Evolutionary conservation across 2,888 invertebrate species (phyloP).

Genomic region (Andrena bicolor): DNA sequence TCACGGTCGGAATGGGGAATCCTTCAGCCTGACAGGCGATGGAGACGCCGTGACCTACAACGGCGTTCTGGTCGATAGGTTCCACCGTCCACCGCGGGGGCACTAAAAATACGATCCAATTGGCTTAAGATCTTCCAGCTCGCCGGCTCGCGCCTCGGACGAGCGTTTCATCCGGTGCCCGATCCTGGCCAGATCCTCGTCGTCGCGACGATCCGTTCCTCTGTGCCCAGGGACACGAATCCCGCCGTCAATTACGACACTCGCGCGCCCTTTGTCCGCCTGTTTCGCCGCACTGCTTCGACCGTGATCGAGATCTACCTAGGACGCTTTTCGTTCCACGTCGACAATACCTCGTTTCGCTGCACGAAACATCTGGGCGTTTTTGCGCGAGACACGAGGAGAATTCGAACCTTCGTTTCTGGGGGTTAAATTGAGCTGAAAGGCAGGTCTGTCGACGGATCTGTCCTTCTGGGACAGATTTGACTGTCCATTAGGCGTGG

Average conservation of each 20-base stretch:
- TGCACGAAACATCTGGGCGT: conserved; percentile 3
- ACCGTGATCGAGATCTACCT: conserved; percentile 3
- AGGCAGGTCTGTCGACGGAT: not conserved
- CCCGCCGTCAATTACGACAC: conserved; percentile 35
- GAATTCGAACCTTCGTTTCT: not conserved
- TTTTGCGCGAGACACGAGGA: not conserved
- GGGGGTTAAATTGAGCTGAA: not conserved
- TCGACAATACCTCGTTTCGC: conserved; percentile 13
- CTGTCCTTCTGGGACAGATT: not conserved
- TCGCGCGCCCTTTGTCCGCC: not conserved
- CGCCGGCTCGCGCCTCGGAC: conserved; percentile 40
- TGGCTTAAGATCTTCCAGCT: conserved; percentile 69
- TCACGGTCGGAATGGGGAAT: conserved; percentile 89
- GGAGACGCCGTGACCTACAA: conserved; percentile 89
- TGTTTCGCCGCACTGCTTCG: not conserved
- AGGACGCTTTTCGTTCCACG: conserved; percentile 5
- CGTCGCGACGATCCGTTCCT: conserved; percentile 16
- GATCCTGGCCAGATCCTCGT: conserved; percentile 36
- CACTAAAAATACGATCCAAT: conserved; percentile 86
- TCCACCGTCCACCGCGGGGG: conserved; percentile 92
- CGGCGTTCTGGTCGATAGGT: conserved; percentile 90
- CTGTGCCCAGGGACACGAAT: not conserved
- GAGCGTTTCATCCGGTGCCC: conserved; percentile 44
- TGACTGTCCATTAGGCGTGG: not conserved
- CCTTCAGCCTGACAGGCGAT: conserved; percentile 92